A percentile compares a stretch with the other conserved stretches of the same genome.
These are phyloP conservation scores for Drosophila robusta DNA, from an alignment of 2,888 invertebrate genomes.

Conservation along the genomic window DNA sequence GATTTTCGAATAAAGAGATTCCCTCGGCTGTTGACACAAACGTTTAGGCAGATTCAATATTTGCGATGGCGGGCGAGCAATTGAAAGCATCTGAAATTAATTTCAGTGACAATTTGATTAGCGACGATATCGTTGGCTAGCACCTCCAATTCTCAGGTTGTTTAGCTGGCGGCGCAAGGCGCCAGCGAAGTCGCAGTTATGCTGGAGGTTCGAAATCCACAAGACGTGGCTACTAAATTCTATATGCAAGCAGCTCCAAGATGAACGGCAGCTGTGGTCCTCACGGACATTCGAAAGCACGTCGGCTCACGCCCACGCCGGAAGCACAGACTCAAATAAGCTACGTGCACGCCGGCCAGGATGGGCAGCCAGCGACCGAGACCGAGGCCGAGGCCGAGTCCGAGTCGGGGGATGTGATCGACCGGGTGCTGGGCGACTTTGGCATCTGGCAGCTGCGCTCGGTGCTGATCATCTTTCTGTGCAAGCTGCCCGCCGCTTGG, in stretches of 20 bases:
- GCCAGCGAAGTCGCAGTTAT: conserved; percentile 65
- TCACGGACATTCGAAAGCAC: conserved; percentile 30
- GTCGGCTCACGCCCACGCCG: conserved; percentile 42
- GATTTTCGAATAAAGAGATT: not conserved
- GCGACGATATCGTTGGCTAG: conserved; percentile 69
- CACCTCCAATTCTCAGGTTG: conserved; percentile 30
- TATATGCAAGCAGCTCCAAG: conserved; percentile 14
- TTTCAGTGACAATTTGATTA: conserved; percentile 60
- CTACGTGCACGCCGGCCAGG: conserved; percentile 13
- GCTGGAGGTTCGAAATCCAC: conserved; percentile 51
- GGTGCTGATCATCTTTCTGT: conserved; percentile 84
- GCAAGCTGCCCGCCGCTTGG: conserved; percentile 86
- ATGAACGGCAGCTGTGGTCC: conserved; percentile 26
- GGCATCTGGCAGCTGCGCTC: conserved; percentile 85
- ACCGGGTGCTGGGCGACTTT: conserved; percentile 83
- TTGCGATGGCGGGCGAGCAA: conserved; percentile 36
- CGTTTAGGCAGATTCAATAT: conserved; percentile 52
- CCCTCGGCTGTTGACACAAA: conserved; percentile 45
- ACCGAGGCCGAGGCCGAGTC: no score
- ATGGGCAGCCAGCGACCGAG: conserved; percentile 3
- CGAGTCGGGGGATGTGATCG: conserved; percentile 69
- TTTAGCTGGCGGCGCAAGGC: conserved; percentile 49
- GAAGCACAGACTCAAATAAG: conserved; percentile 27
- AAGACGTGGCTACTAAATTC: conserved; percentile 61
- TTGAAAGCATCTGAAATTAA: conserved; percentile 29